Base-by-base conservation (phyloP, 2,797 vertebrate species). In the Myripristis murdjan region DNA sequence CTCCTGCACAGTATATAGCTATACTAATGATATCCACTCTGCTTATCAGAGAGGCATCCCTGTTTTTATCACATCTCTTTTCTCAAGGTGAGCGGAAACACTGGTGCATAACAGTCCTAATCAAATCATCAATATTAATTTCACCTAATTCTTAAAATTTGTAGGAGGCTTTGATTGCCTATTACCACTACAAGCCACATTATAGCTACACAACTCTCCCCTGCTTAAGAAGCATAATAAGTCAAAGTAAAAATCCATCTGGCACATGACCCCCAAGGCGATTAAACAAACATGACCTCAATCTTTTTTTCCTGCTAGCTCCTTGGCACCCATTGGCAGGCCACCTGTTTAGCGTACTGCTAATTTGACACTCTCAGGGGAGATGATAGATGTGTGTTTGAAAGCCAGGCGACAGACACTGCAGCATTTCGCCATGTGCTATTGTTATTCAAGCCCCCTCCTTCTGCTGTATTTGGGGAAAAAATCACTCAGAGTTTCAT, bases 241-340 rank as follows among this genome's bases (percentile, higher is more conserved):
- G 64, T 78, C 65, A 64, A 61, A 82, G 47, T 31, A 53, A 8
- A 28, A 52, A 66, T 86, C 80, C 86, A 86, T 89, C 73, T 84
- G 86, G 67, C 80, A 15, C 59, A 80, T 85, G 77, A 85, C 74
- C 83, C 82, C 69, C 6, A 31, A 72, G 77, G 85, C 69, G 57
- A 84, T 90, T 83, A 89, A 89, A 85, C 86, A 88, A 91, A 90
- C 87, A 73, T 86, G 85, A 92, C 87, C 90, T 89, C 88, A 90
- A 89, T 91, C 86, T 91, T 73, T 91, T 71, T 83, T 83, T 85
- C 67, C 70, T 61, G 65, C 76, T 64, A n/a, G 68, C 80, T 82
- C 64, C 76, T 76, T 82, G 87, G 79, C 87, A 80, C 87, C 87
- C 78, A 82, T 68, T 77, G 81, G 70, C 65, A 65, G 60, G 79